Evolutionary conservation across 2,113 vertebrate genomes (phyloP).

Genomic region (Phalacrocorax pelagicus): DNA sequence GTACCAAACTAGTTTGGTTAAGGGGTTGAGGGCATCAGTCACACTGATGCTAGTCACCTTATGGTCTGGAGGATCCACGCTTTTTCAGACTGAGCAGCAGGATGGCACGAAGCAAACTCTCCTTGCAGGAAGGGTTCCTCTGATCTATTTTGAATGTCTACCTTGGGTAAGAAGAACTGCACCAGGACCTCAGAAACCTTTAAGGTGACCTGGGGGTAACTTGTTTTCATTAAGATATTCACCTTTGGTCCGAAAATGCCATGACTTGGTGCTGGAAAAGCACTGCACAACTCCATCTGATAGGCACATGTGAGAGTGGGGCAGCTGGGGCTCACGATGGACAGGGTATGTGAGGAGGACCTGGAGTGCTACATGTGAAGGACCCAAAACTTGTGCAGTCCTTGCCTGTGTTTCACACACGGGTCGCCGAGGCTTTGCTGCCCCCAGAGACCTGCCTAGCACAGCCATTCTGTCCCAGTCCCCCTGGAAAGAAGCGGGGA

Average conservation of each 20-base stretch:
- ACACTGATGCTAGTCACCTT: neutral
- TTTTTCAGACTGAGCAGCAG: neutral
- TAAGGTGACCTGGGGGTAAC: neutral
- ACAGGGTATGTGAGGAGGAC: neutral
- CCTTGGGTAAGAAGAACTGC: neutral
- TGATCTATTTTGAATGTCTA: accelerated
- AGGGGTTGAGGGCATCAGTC: neutral
- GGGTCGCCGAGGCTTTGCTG: neutral
- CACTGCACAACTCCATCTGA: neutral
- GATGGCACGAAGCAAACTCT: neutral
- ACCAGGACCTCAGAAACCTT: neutral
- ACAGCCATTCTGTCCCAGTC: accelerated
- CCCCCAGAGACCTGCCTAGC: neutral
- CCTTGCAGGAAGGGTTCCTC: neutral
- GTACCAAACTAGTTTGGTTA: neutral
- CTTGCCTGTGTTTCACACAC: accelerated
- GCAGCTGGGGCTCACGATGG: neutral
- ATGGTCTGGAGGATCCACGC: accelerated
- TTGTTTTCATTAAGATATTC: neutral
- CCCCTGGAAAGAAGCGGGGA: neutral
- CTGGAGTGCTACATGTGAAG: neutral
- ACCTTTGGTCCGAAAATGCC: neutral
- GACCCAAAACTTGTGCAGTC: neutral
- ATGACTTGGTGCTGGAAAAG: neutral
- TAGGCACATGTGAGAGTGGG: neutral